Percentiles rank a stretch among this genome's conserved stretches.
phyloP scores from a whole-genome alignment of 2,113 vertebrate genomes.

The Sporophila hypoxantha region DNA sequence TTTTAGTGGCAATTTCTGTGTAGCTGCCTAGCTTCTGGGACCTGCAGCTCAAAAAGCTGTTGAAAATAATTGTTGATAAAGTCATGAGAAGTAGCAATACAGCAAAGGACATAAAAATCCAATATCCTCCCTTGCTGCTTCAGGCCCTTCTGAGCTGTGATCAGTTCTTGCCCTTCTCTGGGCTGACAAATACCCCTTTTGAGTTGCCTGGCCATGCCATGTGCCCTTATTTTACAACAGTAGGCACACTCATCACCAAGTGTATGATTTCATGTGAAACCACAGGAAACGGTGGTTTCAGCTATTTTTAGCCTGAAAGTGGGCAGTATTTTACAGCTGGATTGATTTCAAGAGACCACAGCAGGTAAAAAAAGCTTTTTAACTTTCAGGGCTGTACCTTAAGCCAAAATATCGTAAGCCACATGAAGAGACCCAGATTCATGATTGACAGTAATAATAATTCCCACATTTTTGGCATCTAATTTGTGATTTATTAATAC shows the following conservation, averaged over 20 bases:
- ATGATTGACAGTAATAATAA: background rate
- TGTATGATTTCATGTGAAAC: background rate
- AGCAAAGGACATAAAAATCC: background rate
- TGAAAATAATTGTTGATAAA: background rate
- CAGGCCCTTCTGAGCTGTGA: background rate
- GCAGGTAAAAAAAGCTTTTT: background rate
- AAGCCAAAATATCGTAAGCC: background rate
- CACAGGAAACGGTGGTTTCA: slow-evolving; percentile 14
- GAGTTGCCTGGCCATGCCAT: background rate
- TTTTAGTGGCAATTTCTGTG: background rate
- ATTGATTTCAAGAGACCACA: slow-evolving; percentile 2
- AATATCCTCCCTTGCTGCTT: background rate
- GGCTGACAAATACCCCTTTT: background rate
- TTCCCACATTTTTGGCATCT: background rate
- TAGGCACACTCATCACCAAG: background rate
- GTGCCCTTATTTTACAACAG: background rate
- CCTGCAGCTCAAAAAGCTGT: background rate
- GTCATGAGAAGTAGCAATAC: background rate
- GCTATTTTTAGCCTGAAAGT: slow-evolving; percentile 9
- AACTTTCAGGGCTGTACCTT: background rate
- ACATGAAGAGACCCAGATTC: background rate
- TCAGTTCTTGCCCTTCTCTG: background rate
- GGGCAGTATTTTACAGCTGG: background rate
- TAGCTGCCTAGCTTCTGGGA: background rate
- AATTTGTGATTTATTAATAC: background rate